Percentiles rank a stretch among this genome's conserved stretches.
Conservation (phyloP, 35 echinoderm and acorn worm genomes). For the Anneissia japonica region DNA sequence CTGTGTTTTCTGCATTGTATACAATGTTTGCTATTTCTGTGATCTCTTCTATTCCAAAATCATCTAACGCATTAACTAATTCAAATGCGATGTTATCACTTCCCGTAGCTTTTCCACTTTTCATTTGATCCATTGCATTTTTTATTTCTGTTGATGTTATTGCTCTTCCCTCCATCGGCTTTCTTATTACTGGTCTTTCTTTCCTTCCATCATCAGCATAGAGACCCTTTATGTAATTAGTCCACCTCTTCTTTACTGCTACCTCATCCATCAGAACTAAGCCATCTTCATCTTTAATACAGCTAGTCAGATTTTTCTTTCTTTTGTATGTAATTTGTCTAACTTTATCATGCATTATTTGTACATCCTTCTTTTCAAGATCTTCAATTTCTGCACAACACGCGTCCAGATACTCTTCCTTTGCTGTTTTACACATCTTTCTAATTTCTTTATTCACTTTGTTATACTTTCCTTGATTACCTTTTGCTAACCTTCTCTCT, state of each 20-base stretch:
- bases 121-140: background rate
- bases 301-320: slow-evolving; percentile 18
- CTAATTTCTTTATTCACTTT: background rate
- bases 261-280: too few species aligned
- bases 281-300: slow-evolving; percentile 12
- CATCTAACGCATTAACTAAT: background rate
- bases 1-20: background rate
- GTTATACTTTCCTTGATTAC: background rate
- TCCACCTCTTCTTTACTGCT: too few species aligned
- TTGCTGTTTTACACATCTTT: background rate
- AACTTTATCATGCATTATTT: background rate
- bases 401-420: background rate
- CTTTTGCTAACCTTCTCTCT: background rate
- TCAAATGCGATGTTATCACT: background rate
- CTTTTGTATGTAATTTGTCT: background rate
- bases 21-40: slow-evolving; percentile 9
- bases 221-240: background rate
- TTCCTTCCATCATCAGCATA: background rate
- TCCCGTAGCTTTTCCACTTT: background rate
- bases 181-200: background rate
- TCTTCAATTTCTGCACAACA: background rate
- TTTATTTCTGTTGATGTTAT: background rate
- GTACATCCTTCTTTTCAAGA: too few species aligned
- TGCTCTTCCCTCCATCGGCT: background rate
- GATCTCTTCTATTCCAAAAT: background rate